Conservation (phyloP, 2,797 vertebrate genomes). For the Eospalax fontanierii region DNA sequence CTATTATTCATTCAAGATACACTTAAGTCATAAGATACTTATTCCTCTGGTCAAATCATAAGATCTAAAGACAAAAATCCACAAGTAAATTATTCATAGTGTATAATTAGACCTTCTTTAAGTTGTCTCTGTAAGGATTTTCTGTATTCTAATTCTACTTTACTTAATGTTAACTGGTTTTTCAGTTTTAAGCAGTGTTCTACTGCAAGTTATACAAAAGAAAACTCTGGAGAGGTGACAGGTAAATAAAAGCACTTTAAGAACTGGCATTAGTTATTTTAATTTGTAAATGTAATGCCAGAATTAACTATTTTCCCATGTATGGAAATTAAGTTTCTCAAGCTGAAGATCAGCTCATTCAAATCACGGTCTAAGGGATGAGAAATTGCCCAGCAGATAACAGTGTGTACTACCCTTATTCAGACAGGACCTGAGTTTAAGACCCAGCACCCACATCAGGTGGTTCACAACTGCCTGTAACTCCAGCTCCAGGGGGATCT, state of each 20-base stretch:
- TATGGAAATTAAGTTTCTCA: background rate
- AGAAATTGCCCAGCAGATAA: background rate
- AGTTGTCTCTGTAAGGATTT: constrained; percentile 36
- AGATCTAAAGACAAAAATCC: background rate
- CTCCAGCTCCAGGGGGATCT: background rate
- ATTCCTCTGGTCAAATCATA: constrained; percentile 54
- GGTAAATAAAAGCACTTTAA: constrained; percentile 4
- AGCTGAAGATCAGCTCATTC: background rate
- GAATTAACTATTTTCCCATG: background rate
- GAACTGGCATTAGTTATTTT: background rate
- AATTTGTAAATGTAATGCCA: background rate
- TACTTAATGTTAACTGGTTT: constrained; percentile 3
- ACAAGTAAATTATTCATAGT: constrained; percentile 55
- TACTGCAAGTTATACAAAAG: constrained; percentile 8
- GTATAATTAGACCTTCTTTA: constrained; percentile 43
- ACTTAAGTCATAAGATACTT: constrained; percentile 39
- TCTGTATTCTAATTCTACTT: constrained; percentile 29
- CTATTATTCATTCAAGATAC: constrained; percentile 34
- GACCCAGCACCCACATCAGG: background rate
- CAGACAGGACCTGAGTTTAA: background rate
- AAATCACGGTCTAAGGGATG: background rate
- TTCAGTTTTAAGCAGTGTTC: constrained; percentile 29
- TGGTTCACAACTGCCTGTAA: background rate
- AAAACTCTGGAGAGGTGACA: background rate
- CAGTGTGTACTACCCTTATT: background rate